Evolutionary conservation across 2,113 vertebrate genomes (phyloP).

Genomic region (Centropristis striata): DNA sequence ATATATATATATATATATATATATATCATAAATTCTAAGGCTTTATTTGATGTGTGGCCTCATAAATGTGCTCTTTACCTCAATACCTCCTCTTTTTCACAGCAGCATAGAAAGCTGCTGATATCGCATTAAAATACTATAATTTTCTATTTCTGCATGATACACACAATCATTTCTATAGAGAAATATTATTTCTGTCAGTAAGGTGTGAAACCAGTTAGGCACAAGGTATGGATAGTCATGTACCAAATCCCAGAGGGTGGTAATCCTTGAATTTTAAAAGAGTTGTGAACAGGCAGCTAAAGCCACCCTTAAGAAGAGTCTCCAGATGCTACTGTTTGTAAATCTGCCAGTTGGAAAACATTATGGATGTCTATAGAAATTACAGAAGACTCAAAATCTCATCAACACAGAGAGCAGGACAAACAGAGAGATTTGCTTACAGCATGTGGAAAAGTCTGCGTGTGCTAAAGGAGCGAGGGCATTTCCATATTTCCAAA

Average conservation of each 20-base stretch:
- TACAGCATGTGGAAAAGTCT: conserved; percentile 44
- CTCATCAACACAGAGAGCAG: conserved; percentile 44
- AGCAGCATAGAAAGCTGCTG: background rate
- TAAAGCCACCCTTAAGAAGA: conserved; percentile 36
- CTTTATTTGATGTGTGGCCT: background rate
- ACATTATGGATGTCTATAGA: conserved; percentile 44
- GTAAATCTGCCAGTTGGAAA: conserved; percentile 61
- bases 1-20: too few relatives aligned
- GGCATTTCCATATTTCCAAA: conserved; percentile 61
- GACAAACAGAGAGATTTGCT: conserved; percentile 63
- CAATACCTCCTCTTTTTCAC: too few relatives aligned
- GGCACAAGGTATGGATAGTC: conserved; percentile 30
- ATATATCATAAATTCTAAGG: too few relatives aligned
- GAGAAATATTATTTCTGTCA: conserved; percentile 2
- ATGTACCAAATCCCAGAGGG: conserved; percentile 38
- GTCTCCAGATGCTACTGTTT: conserved; percentile 64
- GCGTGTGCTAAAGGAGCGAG: conserved; percentile 32
- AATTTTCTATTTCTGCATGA: background rate
- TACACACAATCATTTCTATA: background rate
- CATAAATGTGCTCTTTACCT: background rate
- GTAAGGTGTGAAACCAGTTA: background rate
- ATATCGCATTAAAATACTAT: background rate
- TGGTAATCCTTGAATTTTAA: conserved; percentile 47
- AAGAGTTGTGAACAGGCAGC: conserved; percentile 42
- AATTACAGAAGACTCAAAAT: conserved; percentile 50